Evolutionary conservation across 2,888 invertebrate species (phyloP), one percentile per base, ranked within the genome.

Genomic region (Caenorhabditis zanzibari): DNA sequence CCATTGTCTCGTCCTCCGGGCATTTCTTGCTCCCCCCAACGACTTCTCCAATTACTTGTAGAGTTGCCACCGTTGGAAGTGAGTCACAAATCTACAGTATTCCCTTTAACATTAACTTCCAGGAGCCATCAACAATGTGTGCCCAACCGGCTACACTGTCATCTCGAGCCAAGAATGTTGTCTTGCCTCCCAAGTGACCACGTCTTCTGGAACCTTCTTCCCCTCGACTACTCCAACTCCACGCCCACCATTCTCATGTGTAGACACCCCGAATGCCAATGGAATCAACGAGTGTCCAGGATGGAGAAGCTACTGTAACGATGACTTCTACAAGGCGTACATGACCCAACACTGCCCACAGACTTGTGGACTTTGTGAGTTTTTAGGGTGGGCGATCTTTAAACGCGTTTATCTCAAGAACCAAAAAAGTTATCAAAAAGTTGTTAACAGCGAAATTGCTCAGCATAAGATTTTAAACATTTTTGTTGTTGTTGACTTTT

Each of bases 311-410:
- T 59, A 59, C 38, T 59, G 59, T 59, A 38, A 59, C 35, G 32
- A 59, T n/a, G 12, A 2, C 12, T 38, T 59, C 59, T 59, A 59
- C 22, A 38, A 32, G n/a, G 32, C 4, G 2, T 59, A 35, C 35
- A 59, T 59, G 59, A 38, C 38, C 9, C 32, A 38, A 2, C n/a
- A 22, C 22, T 59, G 59, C 22, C 35, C 59, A 35, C 28, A 59
- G 32, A 59, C 59, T 59, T 59, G 59, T 22, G 59, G 59, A 59
- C 19, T 59, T 0, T 59, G 59, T 59, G 12, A 59, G 59, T 59
- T 38, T 7, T 52, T 32, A 6, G 32, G 32, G n/a, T n/a, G n/a
- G n/a, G n/a, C n/a, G n/a, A n/a, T n/a, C n/a, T 32, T 32, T 32
- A 32, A 32, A 32, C 32, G n/a, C n/a, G n/a, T n/a, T n/a, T n/a